Evolutionary conservation across 2,797 vertebrate genomes (phyloP), one percentile per base, ranked within the genome.

Genomic region (Diplodus sargus): DNA sequence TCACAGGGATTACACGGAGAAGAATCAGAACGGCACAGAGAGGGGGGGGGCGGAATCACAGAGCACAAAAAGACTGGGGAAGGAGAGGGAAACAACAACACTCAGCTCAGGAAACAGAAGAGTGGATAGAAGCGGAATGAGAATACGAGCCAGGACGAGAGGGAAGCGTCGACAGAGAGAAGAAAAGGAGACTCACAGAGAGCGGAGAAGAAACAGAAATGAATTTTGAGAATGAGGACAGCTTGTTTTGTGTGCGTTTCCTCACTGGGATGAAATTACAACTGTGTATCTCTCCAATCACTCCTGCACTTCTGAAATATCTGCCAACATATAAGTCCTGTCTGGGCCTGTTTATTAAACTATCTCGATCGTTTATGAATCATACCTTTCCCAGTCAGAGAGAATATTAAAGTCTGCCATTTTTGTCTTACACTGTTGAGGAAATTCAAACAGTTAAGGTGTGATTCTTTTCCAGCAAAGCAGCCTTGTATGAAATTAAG

Each of bases 1-100:
- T 91, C 85, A 88, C 77, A 90, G 60, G 90, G 82, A 92, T 90
- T 89, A 84, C 60, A 78, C 63, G 74, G 80, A 87, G 75, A 39
- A 79, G 85, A 89, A 83, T 58, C 78, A 77, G 74, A 85, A 73
- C 70, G 72, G 78, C 69, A 66, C 30, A 34, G 30, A 4, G 77
- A 84, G 74, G 47, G 59, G 28, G 28, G 80, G 65, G 28, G 80
- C n/a, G 65, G 68, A 83, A 90, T 90, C 88, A 89, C 73, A 88
- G 72, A 74, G 68, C 62, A 70, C 74, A 75, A 30, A 65, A 71
- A 45, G 23, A 83, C 18, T 39, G 54, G 72, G 56, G 65, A 85
- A 70, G 47, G 20, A 39, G 63, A 64, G 39, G 42, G 76, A 69
- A 74, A 63, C 69, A 84, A 81, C 71, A 57, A 74, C 54, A 89